These are phyloP conservation scores for Artemisiospiza belli DNA, from an alignment of 2,113 vertebrate species.

Conservation along the genomic window DNA sequence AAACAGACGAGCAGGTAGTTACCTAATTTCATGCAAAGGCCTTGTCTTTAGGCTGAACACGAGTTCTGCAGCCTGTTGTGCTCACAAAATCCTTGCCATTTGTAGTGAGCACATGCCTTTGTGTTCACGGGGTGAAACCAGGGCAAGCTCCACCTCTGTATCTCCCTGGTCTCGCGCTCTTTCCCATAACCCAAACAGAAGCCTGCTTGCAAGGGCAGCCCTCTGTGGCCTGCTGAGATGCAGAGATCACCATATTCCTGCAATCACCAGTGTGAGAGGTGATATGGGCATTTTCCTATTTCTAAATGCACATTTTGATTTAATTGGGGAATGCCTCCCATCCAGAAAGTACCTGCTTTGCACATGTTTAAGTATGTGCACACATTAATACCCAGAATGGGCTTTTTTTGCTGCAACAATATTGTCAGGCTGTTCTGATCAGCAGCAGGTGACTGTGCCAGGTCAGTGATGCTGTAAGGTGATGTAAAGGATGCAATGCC, in stretches of 20 bases:
- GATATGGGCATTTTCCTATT: neutral
- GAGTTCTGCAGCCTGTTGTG: neutral
- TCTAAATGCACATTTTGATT: neutral
- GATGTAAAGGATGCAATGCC: neutral
- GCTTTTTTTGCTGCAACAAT: neutral
- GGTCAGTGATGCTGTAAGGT: neutral
- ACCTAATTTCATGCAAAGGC: neutral
- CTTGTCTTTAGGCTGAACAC: neutral
- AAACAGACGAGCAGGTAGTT: neutral
- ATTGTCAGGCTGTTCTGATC: neutral
- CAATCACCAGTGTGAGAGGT: neutral
- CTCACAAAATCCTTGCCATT: neutral
- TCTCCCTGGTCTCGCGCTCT: neutral
- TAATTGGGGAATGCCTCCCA: accelerated
- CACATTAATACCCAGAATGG: neutral
- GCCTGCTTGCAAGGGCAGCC: neutral
- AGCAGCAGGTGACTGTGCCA: neutral
- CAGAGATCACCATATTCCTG: neutral
- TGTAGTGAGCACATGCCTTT: neutral
- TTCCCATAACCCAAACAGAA: neutral
- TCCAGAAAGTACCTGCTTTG: neutral
- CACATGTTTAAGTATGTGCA: neutral
- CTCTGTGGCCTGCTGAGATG: accelerated
- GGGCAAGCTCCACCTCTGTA: neutral
- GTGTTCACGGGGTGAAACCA: neutral